Evolutionary conservation across 2,888 invertebrate species (phyloP).

Genomic region (Cheilosia impressa): DNA sequence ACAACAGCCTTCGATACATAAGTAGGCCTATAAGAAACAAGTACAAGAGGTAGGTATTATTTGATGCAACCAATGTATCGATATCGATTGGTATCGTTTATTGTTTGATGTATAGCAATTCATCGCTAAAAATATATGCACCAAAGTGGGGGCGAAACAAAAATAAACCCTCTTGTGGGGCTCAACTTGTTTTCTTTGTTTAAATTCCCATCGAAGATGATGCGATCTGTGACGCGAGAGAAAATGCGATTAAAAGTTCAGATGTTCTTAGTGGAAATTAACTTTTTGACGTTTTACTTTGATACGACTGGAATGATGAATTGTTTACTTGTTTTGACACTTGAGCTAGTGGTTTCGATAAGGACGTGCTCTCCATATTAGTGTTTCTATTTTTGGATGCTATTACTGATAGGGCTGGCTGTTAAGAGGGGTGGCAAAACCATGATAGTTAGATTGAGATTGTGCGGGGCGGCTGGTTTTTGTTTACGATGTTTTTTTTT

Average conservation of each 20-base stretch:
- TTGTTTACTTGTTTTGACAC: conserved; percentile 18
- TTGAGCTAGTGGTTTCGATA: conserved; percentile 16
- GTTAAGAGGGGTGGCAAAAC: not conserved
- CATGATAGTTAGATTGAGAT: not conserved
- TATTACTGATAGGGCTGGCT: conserved; percentile 2
- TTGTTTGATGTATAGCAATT: conserved; percentile 66
- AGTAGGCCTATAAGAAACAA: conserved; percentile 14
- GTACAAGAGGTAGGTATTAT: conserved; percentile 27
- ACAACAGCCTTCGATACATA: conserved; percentile 23
- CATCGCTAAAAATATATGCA: conserved; percentile 39
- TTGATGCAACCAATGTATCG: conserved; percentile 51
- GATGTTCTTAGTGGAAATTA: conserved; percentile 20
- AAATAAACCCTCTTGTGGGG: conserved; percentile 13
- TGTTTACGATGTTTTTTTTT: conserved; percentile 4
- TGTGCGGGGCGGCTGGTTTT: not conserved
- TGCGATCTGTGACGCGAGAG: conserved; percentile 38
- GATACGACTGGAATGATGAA: conserved; percentile 11
- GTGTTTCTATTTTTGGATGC: not conserved
- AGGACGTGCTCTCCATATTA: not conserved
- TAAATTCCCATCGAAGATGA: conserved; percentile 21
- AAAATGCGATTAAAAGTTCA: conserved; percentile 61
- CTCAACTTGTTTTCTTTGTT: conserved; percentile 8
- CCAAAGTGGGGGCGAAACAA: not conserved
- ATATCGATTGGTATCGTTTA: conserved; percentile 70
- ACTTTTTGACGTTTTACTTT: conserved; percentile 25